phyloP scores from a whole-genome alignment of 2,113 vertebrate species.

The Vombatus ursinus region DNA sequence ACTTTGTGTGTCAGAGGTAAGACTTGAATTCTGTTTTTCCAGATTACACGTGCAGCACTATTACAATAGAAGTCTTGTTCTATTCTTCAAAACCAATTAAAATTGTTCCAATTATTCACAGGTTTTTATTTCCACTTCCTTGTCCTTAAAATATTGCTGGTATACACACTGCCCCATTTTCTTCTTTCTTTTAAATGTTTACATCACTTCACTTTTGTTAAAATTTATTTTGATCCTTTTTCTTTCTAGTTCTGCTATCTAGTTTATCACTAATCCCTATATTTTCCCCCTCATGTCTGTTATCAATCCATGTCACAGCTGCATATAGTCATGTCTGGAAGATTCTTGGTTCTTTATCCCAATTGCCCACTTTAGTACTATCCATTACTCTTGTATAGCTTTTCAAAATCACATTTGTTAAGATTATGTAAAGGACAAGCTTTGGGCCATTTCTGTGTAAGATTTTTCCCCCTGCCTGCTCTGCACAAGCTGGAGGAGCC shows the following conservation, averaged over 20 bases:
- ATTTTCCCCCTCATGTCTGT: not conserved
- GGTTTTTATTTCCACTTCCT: not conserved
- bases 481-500: not conserved
- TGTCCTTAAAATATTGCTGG: not conserved
- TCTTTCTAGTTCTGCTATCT: not conserved
- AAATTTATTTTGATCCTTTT: not conserved
- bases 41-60: too few relatives aligned
- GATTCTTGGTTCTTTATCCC: not conserved
- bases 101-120: not conserved
- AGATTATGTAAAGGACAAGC: not conserved
- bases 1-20: too few relatives aligned
- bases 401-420: not conserved
- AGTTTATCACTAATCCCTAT: not conserved
- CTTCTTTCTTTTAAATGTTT: not conserved
- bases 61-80: too few relatives aligned
- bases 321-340: not conserved
- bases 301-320: not conserved
- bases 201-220: not conserved
- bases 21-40: too few relatives aligned
- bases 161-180: not conserved
- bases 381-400: not conserved
- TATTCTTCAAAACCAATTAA: not conserved
- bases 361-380: not conserved
- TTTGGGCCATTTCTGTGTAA: not conserved
- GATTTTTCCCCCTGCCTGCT: not conserved